These are phyloP conservation scores for Eledona agricola DNA, from an alignment of 2,888 invertebrate species.

Conservation along the genomic window DNA sequence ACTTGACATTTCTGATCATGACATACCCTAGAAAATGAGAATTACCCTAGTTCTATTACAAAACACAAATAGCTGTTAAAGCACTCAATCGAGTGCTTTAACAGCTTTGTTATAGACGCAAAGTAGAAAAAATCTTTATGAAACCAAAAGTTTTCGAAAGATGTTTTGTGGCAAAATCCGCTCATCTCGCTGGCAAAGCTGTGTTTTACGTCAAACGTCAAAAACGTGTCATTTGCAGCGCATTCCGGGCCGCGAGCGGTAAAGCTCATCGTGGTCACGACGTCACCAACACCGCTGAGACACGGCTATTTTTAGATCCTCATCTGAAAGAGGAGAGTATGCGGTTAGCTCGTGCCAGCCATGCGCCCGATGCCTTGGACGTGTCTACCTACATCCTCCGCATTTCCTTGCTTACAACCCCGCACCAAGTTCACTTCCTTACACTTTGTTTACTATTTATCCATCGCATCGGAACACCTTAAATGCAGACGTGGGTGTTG, in stretches of 20 bases:
- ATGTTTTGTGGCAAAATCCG: too few species aligned
- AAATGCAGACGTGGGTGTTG: constrained; percentile 33
- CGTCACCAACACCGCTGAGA: constrained; percentile 40
- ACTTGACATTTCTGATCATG: too few species aligned
- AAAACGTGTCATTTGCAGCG: too few species aligned
- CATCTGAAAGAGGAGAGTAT: constrained; percentile 38
- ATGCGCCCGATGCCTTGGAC: constrained; percentile 40
- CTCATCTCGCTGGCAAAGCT: too few species aligned
- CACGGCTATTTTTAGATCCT: constrained; percentile 44
- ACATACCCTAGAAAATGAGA: too few species aligned
- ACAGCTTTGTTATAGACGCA: too few species aligned
- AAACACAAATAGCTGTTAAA: too few species aligned
- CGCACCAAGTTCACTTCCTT: constrained; percentile 34
- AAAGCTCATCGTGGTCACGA: constrained; percentile 35
- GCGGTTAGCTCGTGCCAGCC: constrained; percentile 41
- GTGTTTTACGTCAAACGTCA: too few species aligned
- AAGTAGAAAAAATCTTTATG: too few species aligned
- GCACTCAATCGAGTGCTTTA: too few species aligned
- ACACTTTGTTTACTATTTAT: constrained; percentile 39
- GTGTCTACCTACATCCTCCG: constrained; percentile 34
- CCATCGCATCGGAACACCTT: constrained; percentile 34
- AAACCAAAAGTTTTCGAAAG: too few species aligned
- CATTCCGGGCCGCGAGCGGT: constrained; percentile 21
- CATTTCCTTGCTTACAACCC: constrained; percentile 32
- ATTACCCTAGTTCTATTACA: too few species aligned